A percentile compares a stretch with the other conserved stretches of the same genome.
Conservation (phyloP, 2,113 vertebrate genomes). For the Stigmatopora nigra region DNA sequence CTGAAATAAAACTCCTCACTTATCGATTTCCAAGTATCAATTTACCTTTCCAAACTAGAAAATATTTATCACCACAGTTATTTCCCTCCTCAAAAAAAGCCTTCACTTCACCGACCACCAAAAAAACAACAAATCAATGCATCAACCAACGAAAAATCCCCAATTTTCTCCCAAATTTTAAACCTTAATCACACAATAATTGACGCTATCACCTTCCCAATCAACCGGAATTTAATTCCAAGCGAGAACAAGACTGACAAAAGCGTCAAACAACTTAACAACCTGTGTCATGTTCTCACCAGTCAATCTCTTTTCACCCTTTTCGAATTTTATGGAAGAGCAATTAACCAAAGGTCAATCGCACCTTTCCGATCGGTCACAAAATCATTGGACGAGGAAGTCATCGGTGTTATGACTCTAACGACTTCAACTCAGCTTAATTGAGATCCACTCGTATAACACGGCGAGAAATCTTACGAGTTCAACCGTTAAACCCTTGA, state of each 20-base stretch:
- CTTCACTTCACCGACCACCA: neutral
- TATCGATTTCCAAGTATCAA: neutral
- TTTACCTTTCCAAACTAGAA: neutral
- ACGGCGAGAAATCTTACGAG: conserved; percentile 3
- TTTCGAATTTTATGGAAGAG: conserved; percentile 11
- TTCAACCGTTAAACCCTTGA: neutral
- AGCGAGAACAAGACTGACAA: neutral
- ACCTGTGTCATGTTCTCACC: neutral
- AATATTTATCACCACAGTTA: neutral
- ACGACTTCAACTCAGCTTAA: conserved; percentile 7
- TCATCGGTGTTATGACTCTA: conserved; percentile 9
- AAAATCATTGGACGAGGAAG: conserved; percentile 17
- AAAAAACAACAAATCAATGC: neutral
- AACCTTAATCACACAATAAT: neutral
- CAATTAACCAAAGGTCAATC: conserved; percentile 36
- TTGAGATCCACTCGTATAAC: conserved; percentile 8
- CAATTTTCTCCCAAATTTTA: neutral
- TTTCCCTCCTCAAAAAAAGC: neutral
- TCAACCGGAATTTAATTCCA: neutral
- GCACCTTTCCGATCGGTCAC: neutral
- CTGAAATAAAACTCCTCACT: neutral
- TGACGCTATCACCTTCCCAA: neutral
- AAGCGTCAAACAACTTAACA: neutral
- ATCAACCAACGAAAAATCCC: neutral
- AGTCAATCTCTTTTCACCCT: neutral